Percentiles rank a stretch among this genome's conserved stretches.
Conservation (phyloP, 1,140 invertebrate genomes). For the Melipona quadrifasciata region DNA sequence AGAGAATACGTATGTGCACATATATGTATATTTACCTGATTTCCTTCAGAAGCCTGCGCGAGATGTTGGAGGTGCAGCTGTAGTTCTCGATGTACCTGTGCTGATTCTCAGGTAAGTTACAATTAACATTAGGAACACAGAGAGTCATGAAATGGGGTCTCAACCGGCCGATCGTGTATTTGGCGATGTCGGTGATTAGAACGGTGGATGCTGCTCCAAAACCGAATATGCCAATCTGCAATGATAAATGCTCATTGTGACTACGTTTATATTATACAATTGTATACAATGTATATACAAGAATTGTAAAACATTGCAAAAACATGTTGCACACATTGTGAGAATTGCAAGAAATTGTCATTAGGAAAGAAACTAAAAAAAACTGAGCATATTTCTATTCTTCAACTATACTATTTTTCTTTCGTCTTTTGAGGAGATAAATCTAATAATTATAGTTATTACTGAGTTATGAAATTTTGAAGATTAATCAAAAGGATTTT, state of each 20-base stretch:
- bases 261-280: neutral
- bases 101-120: slow-evolving; percentile 81
- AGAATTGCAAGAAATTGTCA: neutral
- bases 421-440: neutral
- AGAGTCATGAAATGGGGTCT: slow-evolving; percentile 95
- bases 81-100: slow-evolving; percentile 86
- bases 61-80: slow-evolving; percentile 83
- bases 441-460: neutral
- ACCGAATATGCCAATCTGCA: slow-evolving; percentile 88
- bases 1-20: no score
- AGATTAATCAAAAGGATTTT: no score
- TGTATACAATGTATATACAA: no score
- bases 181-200: slow-evolving; percentile 93
- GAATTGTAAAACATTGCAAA: neutral
- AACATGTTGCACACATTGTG: no score
- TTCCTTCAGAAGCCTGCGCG: slow-evolving; percentile 85
- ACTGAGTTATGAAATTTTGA: neutral
- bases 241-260: neutral
- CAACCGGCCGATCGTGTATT: slow-evolving; percentile 94
- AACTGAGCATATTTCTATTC: no score
- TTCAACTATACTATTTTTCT: neutral
- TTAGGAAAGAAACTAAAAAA: neutral
- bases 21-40: slow-evolving; percentile 82
- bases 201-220: slow-evolving; percentile 93
- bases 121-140: slow-evolving; percentile 86